Evolutionary conservation across 1,140 invertebrate species (phyloP).

Genomic region (Trachymyrmex septentrionalis): DNA sequence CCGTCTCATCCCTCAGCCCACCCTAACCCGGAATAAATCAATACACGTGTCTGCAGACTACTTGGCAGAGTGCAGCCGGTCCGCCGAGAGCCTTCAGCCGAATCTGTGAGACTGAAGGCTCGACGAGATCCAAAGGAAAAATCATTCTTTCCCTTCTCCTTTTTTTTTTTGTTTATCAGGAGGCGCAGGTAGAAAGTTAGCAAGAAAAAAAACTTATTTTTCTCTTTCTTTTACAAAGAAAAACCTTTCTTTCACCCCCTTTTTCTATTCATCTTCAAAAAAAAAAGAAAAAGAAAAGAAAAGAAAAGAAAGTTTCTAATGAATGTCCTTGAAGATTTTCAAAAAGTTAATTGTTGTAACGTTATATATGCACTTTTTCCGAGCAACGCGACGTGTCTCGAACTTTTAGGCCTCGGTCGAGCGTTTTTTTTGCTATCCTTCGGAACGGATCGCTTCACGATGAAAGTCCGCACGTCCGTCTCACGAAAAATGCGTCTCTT

Average conservation of each 20-base stretch:
- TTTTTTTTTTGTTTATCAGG: background rate
- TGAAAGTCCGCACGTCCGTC: background rate
- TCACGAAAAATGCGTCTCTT: background rate
- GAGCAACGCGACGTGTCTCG: background rate
- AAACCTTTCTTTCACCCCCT: background rate
- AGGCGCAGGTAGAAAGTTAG: background rate
- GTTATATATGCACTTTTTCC: background rate
- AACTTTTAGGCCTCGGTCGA: background rate
- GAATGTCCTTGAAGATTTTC: background rate
- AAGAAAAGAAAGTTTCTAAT: background rate
- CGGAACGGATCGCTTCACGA: background rate
- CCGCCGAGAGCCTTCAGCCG: conserved; percentile 77
- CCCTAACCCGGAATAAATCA: conserved; percentile 85
- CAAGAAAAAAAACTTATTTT: too few relatives aligned
- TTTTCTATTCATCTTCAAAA: background rate
- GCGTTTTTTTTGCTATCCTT: background rate
- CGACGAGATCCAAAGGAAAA: conserved; percentile 33
- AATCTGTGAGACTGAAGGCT: conserved; percentile 48
- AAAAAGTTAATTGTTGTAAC: background rate
- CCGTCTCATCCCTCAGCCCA: conserved; percentile 68
- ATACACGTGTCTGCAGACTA: conserved; percentile 86
- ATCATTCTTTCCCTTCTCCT: background rate
- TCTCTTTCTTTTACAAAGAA: background rate
- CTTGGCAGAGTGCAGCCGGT: conserved; percentile 74
- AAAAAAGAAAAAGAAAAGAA: background rate